Evolutionary conservation across 2,888 invertebrate genomes (phyloP), one percentile per base, ranked within the genome.

Genomic region (Acleris cristana): DNA sequence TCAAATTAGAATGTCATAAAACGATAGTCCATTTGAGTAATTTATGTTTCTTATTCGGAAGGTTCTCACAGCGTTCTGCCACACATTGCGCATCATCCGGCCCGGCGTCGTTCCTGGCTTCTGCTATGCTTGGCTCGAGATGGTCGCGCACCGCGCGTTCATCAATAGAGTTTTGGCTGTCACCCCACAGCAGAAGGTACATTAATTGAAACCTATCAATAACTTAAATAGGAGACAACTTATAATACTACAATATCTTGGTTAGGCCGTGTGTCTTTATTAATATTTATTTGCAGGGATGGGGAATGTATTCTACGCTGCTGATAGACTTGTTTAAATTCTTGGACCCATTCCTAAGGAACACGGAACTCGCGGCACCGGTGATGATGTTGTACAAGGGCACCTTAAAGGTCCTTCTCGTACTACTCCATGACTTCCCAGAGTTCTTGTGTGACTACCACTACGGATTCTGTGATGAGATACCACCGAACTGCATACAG

Each of bases 391-490:
- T 99, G 26, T 99, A 99, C 93, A 99, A 98, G 90, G 99, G 99
- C 76, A 98, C 99, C 0, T 92, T 99, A 55, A 95, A 99, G 71
- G 98, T 99, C 10, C 93, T 99, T 60, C 93, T 99, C 49, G 99
- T 99, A 0, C 92, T 99, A 40, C 94, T 99, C 14, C 99, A 99
- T 84, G 99, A 99, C 86, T 99, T 99, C 87, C 99, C 99, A 0
- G 99, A 99, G 90, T 99, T 99, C 87, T 94, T 99, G 60, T 99
- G 99, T 88, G 99, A 99, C 86, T 99, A 99, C 88, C 99, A 99
- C 87, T 99, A 99, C 86, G 98, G 98, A 54, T 99, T 99, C 92
- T 99, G 99, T 87, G 99, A 99, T 88, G 99, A 98, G 70, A 99
- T 99, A 78, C 99, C 99, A 56, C 98, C 99, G 4, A 99, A 99